These are phyloP conservation scores for Liposcelis brunnea DNA, from an alignment of 2,888 invertebrate species.

Conservation along the genomic window DNA sequence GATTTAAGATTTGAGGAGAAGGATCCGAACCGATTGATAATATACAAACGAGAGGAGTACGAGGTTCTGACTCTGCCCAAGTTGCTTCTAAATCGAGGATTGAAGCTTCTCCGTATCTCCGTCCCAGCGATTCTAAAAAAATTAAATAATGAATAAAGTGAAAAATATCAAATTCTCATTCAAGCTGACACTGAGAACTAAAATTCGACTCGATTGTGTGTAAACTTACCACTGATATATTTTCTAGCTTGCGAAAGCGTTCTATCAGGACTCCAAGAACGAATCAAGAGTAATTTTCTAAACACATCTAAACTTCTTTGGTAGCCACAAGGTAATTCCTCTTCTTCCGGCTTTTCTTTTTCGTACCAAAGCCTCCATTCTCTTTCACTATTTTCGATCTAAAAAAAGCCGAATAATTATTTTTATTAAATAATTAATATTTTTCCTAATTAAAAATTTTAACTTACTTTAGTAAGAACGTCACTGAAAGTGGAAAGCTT, in stretches of 20 bases:
- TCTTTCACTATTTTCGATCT: slow-evolving; percentile 67
- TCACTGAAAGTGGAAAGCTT: slow-evolving; percentile 64
- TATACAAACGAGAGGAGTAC: slow-evolving; percentile 80
- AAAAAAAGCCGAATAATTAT: slow-evolving; percentile 4
- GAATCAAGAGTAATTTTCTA: slow-evolving; percentile 62
- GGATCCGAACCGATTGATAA: slow-evolving; percentile 93
- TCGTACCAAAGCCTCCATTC: slow-evolving; percentile 88
- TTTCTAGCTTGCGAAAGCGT: slow-evolving; percentile 84
- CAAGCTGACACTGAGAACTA: background rate
- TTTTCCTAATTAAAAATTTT: background rate
- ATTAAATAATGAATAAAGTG: background rate
- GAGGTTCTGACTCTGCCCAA: slow-evolving; percentile 75
- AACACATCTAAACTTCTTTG: slow-evolving; percentile 74
- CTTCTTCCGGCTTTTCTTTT: slow-evolving; percentile 81
- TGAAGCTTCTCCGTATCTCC: slow-evolving; percentile 78
- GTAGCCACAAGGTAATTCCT: slow-evolving; percentile 74
- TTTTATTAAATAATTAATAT: background rate
- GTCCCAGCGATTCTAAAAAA: slow-evolving; percentile 55
- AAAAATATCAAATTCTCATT: no score
- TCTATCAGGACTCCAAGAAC: slow-evolving; percentile 91
- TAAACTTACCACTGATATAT: slow-evolving; percentile 57
- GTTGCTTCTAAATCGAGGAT: slow-evolving; percentile 82
- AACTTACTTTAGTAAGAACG: slow-evolving; percentile 53
- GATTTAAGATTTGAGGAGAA: slow-evolving; percentile 73
- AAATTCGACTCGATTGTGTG: slow-evolving; percentile 1